Base-by-base conservation (phyloP, 2,113 vertebrate species). In the Aphyosemion australe region DNA sequence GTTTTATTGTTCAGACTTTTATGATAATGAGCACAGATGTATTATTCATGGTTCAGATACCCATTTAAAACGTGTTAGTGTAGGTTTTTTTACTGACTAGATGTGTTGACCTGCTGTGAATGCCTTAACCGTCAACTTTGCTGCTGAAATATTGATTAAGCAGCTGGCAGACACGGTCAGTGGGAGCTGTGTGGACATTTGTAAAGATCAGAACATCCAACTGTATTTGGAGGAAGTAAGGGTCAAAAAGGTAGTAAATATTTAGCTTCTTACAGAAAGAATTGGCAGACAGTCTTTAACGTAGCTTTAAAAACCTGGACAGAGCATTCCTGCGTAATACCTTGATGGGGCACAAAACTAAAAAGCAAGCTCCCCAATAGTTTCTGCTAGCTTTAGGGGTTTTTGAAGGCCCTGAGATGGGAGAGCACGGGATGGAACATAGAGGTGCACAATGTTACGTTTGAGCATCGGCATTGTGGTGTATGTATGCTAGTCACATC, bases 31-130 rank as follows among this genome's bases (percentile, higher is more conserved):
- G 18, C 16, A 48, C 12, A 59, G 45, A 64, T 71, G 32, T 45
- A 72, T 73, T 58, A 69, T 72, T 80, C 48, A 72, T 34, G n/a
- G 9, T 45, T 78, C 34, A 49, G 15, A 69, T 69, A 77, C 66
- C 21, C 60, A 66, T 68, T 66, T 58, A 31, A 53, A 69, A 72
- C 63, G 20, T 48, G n/a, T 47, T 46, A 15, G 13, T 32, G 12
- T 4, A 0, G 2, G 20, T 1, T 57, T 62, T 67, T 31, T 26
- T 64, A 54, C 51, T 56, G 45, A 53, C 21, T 61, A 16, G 47
- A 20, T 37, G 12, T 12, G 57, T 71, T 79, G 78, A 69, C 62
- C 73, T 47, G 16, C 49, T 66, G 42, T 9, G 12, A 76, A 50
- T 15, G 51, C 19, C 42, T 76, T 54, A 32, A 16, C 11, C 45